Base-by-base conservation (phyloP, 2,888 invertebrate genomes). In the Caenorhabditis sp. region DNA sequence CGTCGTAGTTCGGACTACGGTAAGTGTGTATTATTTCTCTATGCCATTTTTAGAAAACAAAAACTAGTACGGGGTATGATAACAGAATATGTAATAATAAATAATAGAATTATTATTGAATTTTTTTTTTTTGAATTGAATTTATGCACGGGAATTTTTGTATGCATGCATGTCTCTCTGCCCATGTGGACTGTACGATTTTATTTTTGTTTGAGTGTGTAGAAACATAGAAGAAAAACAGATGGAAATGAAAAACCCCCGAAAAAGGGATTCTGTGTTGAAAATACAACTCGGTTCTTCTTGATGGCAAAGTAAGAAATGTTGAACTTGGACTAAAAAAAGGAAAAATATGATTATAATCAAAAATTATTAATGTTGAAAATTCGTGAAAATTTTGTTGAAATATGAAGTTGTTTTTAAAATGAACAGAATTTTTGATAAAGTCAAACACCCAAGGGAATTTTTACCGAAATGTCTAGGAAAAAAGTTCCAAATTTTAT, bases 1-100 rank as follows among this genome's bases (percentile, higher is more conserved):
- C 73, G 78, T 19, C 68, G 78, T 49, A 76, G 76, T 58, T 78
- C 78, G 14, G 78, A 78, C 55, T 78, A 78, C 62, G 78, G 78
- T 76, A 64, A 31, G 72, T 49, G n/a, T 26, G 17, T 14, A 10
- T 26, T 14, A 14, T 55, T 55, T 23, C n/a, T 21, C 4, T 23
- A 51, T 17, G n/a, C 8, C 19, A 51, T 51, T 51, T n/a, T 1
- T 10, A n/a, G 8, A 14, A 50, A 50, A 14, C 17, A 51, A 21
- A 21, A 51, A 51, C 10, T 10, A 21, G 21, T 53, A 23, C 53
- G 19, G 53, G 23, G 53, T 23, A 53, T 31, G 31, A 31, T 31
- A 31, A 49, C 49, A 49, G 19, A n/a, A n/a, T 8, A 36, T 36
- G 12, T 36, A 8, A 36, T 36, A 8, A 36, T 8, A 8, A 36